Evolutionary conservation across 2,797 vertebrate genomes (phyloP), one percentile per base, ranked within the genome.

Genomic region (Danio aesculapii): DNA sequence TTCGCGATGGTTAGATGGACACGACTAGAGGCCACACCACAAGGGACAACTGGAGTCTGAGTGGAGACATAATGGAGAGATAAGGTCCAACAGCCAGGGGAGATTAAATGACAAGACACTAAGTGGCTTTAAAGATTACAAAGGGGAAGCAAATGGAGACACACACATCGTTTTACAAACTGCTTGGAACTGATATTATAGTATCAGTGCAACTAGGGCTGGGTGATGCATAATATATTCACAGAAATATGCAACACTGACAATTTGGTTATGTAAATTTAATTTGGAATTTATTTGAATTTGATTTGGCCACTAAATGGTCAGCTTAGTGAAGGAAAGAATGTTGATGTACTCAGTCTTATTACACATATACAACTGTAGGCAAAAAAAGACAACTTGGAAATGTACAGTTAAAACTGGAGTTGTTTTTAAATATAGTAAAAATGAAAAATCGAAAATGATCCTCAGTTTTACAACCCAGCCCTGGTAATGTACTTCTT

Each of bases 101-200:
- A 87, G 84, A 87, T 86, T 81, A 85, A 76, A 72, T 64, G 86
- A 86, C 84, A 86, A 79, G 78, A 72, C 68, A 78, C 46, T 84
- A 82, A 86, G 83, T 81, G 83, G 82, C 78, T 86, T 83, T 86
- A 84, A 84, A 85, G 82, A 86, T 78, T 79, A 82, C 70, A 84
- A 86, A 81, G 62, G 75, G 77, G 39, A 62, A 81, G 82, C 64
- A 83, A 71, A 73, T 50, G 30, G 64, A 72, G 59, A 59, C 44
- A 69, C 61, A 62, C 39, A 66, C 44, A 52, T 49, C 46, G 44
- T 47, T 64, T 72, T 59, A 49, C 59, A 57, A 43, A 19, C 19
- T 75, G 73, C 59, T 76, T 64, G 59, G 62, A 75, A 71, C 46
- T 49, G 59, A 81, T 67, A 73, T 55, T 64, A 30, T 21, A 49